Evolutionary conservation across 2,797 vertebrate genomes (phyloP).

Genomic region (Macropus fuliginosus): DNA sequence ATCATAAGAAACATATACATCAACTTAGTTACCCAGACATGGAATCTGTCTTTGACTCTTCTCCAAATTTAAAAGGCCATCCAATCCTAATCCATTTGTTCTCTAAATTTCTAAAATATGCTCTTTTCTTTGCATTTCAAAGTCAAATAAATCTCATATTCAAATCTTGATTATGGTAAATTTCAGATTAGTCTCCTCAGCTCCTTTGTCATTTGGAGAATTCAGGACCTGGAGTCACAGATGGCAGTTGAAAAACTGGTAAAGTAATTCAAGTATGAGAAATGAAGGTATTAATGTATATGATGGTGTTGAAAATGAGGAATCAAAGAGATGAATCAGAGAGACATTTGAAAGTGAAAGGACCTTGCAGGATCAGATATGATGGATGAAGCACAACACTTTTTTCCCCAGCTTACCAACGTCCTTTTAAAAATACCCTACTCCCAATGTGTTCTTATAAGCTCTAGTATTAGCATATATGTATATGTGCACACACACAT

Average conservation of each 20-base stretch:
- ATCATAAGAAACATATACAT: neutral
- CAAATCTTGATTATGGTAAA: neutral
- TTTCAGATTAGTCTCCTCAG: neutral
- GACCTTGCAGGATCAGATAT: neutral
- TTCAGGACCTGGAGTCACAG: neutral
- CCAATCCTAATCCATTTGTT: neutral
- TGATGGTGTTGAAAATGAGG: neutral
- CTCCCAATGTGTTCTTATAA: neutral
- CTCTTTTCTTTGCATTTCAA: neutral
- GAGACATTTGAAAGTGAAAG: neutral
- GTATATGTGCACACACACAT: too few species aligned
- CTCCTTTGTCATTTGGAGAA: neutral
- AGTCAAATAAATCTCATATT: neutral
- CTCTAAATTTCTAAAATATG: neutral
- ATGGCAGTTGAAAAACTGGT: neutral
- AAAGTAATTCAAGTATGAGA: neutral
- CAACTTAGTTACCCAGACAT: neutral
- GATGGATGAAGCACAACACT: neutral
- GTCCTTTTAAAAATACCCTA: neutral
- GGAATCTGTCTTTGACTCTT: neutral
- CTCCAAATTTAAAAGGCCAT: neutral
- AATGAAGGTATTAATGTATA: neutral
- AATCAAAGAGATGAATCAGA: neutral
- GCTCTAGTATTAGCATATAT: neutral
- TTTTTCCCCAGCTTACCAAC: neutral